Percentiles rank a stretch among this genome's conserved stretches.
These are phyloP conservation scores for Halesus radiatus DNA, from an alignment of 1,140 invertebrate genomes.

Conservation along the genomic window DNA sequence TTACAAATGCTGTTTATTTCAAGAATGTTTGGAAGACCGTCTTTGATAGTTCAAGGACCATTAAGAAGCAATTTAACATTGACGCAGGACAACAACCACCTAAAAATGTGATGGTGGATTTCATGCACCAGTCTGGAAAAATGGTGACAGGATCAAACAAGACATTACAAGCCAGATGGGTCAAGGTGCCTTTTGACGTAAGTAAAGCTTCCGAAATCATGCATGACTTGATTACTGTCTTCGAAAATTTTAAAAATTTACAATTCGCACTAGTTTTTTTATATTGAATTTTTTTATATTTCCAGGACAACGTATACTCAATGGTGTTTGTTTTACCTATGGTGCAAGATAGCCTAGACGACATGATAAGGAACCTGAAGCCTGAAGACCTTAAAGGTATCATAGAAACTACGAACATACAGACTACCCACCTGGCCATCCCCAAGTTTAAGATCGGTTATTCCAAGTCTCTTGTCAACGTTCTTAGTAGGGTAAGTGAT, in stretches of 20 bases:
- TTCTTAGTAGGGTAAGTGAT: slow-evolving; percentile 70
- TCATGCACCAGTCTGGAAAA: slow-evolving; percentile 61
- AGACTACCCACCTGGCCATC: slow-evolving; percentile 72
- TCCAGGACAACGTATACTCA: slow-evolving; percentile 71
- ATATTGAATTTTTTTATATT: slow-evolving; percentile 47
- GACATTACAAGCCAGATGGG: slow-evolving; percentile 58
- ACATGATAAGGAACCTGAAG: slow-evolving; percentile 64
- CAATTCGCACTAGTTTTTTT: no score
- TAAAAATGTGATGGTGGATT: slow-evolving; percentile 56
- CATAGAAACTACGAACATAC: slow-evolving; percentile 63
- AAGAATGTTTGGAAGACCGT: slow-evolving; percentile 79
- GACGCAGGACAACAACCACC: slow-evolving; percentile 60
- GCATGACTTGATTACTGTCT: no score
- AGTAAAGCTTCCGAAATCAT: slow-evolving; percentile 25
- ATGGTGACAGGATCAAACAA: slow-evolving; percentile 61
- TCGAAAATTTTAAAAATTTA: no score
- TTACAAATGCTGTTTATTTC: slow-evolving; percentile 84
- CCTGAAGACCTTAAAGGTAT: slow-evolving; percentile 68
- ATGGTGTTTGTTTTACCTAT: slow-evolving; percentile 75
- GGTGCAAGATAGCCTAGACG: slow-evolving; percentile 60
- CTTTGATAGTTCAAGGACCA: slow-evolving; percentile 74
- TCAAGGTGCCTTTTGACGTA: slow-evolving; percentile 79
- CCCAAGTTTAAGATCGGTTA: slow-evolving; percentile 78
- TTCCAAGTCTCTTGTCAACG: slow-evolving; percentile 69
- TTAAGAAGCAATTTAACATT: slow-evolving; percentile 69